Percentiles rank a stretch among this genome's conserved stretches.
phyloP scores from a whole-genome alignment of 35 echinoderm and acorn worm species.

The Heliocidaris tuberculata region DNA sequence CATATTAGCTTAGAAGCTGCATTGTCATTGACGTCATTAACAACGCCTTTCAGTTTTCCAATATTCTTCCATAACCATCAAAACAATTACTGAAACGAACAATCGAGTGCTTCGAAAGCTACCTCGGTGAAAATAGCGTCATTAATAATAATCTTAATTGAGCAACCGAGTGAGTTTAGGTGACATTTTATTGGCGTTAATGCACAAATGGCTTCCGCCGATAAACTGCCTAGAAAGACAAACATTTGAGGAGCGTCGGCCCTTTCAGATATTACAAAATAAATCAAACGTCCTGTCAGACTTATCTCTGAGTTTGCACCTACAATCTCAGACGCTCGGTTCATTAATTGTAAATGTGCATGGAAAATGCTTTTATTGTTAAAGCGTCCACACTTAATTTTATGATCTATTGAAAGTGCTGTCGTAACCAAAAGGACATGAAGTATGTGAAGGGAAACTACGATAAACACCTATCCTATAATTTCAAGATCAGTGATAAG shows the following conservation, averaged over 20 bases:
- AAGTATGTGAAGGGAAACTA: too few species aligned
- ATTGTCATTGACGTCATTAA: too few species aligned
- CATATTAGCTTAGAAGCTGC: too few species aligned
- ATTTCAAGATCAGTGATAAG: too few species aligned
- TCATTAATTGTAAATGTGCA: background rate
- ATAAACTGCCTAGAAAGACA: background rate
- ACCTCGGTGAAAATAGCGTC: background rate
- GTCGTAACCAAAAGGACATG: too few species aligned
- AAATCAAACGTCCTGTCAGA: background rate
- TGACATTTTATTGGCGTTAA: background rate
- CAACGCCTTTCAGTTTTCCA: background rate
- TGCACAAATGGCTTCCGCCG: background rate
- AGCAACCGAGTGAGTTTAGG: background rate
- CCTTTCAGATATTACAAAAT: background rate
- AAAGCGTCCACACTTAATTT: too few species aligned
- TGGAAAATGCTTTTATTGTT: too few species aligned
- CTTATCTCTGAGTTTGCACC: too few species aligned
- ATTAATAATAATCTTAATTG: slow-evolving; percentile 5
- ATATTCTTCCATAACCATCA: background rate
- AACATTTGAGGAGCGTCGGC: background rate
- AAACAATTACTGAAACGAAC: background rate
- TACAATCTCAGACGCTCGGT: too few species aligned
- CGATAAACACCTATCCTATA: too few species aligned
- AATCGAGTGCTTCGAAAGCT: background rate
- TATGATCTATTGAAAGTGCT: too few species aligned